Evolutionary conservation across 2,797 vertebrate genomes (phyloP).

Genomic region (Poliocrania exsul): DNA sequence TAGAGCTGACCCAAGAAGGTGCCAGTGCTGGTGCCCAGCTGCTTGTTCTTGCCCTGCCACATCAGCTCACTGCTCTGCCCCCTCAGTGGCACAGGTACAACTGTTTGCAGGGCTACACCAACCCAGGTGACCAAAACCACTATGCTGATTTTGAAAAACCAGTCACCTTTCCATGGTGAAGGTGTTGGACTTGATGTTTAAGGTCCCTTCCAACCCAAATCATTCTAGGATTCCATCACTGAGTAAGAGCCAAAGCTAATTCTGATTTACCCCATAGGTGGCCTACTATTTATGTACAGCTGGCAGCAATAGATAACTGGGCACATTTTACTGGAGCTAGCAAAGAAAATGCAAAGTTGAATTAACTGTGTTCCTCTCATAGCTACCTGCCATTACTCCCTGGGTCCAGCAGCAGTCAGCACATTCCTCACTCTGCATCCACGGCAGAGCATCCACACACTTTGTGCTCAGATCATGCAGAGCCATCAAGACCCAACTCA

Average conservation of each 20-base stretch:
- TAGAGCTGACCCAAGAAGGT: not conserved
- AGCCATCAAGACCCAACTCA: not conserved
- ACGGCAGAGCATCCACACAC: not conserved
- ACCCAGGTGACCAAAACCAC: not conserved
- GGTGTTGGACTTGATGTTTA: not conserved
- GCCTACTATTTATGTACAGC: not conserved
- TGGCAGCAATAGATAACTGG: not conserved
- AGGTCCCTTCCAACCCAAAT: not conserved
- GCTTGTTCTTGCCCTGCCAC: not conserved
- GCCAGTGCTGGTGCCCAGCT: not conserved
- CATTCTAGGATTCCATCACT: not conserved
- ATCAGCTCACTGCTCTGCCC: not conserved
- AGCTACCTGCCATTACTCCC: not conserved
- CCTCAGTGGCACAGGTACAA: not conserved
- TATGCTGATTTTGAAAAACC: not conserved
- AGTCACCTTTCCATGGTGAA: not conserved
- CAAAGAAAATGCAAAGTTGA: not conserved
- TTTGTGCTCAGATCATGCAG: fast-evolving
- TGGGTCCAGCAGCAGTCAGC: not conserved
- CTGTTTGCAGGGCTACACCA: not conserved
- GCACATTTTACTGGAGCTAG: not conserved
- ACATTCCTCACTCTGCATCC: not conserved
- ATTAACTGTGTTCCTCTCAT: not conserved
- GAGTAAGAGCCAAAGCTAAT: not conserved
- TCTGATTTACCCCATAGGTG: not conserved